phyloP scores from a whole-genome alignment of 2,888 invertebrate species.

The Ichneumon xanthorius region DNA sequence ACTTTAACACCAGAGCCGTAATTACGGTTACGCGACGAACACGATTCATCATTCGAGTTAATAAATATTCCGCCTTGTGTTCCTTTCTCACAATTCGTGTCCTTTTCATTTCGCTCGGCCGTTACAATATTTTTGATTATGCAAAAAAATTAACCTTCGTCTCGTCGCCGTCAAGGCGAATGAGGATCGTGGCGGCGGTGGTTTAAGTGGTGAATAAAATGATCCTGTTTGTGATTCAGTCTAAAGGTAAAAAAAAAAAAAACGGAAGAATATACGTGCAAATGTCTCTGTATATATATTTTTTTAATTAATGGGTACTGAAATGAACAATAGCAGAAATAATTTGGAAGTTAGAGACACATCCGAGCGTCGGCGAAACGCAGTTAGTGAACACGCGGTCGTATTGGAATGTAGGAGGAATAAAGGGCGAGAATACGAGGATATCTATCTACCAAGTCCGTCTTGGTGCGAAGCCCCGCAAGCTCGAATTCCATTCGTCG shows the following conservation, averaged over 20 bases:
- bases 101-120: too few relatives aligned
- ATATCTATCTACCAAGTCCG: conserved; percentile 13
- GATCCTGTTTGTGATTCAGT: not conserved
- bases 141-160: too few relatives aligned
- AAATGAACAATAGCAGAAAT: not conserved
- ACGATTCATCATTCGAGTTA: too few relatives aligned
- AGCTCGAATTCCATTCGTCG: conserved; percentile 9
- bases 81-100: too few relatives aligned
- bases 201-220: not conserved
- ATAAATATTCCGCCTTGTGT: too few relatives aligned
- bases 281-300: not conserved
- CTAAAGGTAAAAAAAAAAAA: not conserved
- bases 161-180: too few relatives aligned
- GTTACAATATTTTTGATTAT: not conserved
- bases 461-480: conserved; percentile 10
- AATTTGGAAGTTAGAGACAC: not conserved
- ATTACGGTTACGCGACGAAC: too few relatives aligned
- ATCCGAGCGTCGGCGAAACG: not conserved
- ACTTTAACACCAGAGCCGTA: too few relatives aligned
- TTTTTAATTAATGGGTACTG: not conserved
- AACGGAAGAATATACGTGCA: not conserved
- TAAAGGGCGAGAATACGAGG: not conserved
- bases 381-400: not conserved
- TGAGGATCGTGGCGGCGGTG: too few relatives aligned
- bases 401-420: not conserved